Percentiles rank a stretch among this genome's conserved stretches.
Conservation (phyloP, 2,113 vertebrate genomes). For the Triplophysa tibetana region DNA sequence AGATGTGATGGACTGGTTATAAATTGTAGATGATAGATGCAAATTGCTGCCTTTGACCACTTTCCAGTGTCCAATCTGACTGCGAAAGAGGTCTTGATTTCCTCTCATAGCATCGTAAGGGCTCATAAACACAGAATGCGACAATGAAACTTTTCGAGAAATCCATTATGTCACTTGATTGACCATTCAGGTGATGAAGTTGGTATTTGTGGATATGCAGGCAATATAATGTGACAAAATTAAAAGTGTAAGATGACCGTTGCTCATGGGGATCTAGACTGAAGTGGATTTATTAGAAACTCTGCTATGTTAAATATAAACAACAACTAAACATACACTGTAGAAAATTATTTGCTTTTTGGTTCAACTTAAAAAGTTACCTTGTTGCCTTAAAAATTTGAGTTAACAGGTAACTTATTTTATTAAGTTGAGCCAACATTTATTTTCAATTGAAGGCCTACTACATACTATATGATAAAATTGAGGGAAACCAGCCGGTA, state of each 20-base stretch:
- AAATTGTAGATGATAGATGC: slow-evolving; percentile 64
- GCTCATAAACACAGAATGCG: slow-evolving; percentile 37
- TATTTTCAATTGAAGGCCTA: no score
- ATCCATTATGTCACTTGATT: slow-evolving; percentile 25
- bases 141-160: slow-evolving; percentile 19
- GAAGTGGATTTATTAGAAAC: background rate
- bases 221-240: background rate
- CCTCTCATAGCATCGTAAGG: slow-evolving; percentile 35
- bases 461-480: background rate
- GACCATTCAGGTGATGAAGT: slow-evolving; percentile 1
- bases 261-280: background rate
- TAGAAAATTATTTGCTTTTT: no score
- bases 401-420: no score
- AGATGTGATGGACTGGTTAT: slow-evolving; percentile 60
- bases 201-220: background rate
- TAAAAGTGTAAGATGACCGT: background rate
- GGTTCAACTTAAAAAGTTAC: no score
- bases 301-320: background rate
- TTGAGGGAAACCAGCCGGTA: background rate
- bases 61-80: slow-evolving; percentile 58
- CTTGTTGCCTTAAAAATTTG: no score
- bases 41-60: slow-evolving; percentile 66
- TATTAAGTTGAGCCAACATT: no score
- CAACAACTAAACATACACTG: background rate
- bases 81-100: slow-evolving; percentile 59